These are phyloP conservation scores for Esox lucius DNA, from an alignment of 2,797 vertebrate genomes.

Conservation along the genomic window DNA sequence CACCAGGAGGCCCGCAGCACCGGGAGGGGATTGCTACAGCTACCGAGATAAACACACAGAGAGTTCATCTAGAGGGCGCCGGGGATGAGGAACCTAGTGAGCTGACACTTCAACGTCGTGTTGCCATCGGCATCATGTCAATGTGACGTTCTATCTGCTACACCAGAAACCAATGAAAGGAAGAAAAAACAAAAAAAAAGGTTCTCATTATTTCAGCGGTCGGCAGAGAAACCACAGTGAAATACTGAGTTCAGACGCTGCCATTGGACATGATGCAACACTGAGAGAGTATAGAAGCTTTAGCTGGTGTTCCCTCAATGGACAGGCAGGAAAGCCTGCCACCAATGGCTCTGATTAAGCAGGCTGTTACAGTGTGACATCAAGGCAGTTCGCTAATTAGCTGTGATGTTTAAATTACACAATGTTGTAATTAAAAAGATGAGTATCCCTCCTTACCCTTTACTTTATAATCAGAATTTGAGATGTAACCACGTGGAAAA, in stretches of 20 bases:
- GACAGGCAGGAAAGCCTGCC: too few species aligned
- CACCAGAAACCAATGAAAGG: too few species aligned
- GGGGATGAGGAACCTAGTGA: constrained; percentile 34
- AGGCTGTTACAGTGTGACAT: too few species aligned
- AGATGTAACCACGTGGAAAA: neutral
- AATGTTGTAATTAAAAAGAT: neutral
- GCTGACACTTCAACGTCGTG: constrained; percentile 23
- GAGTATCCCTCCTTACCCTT: neutral
- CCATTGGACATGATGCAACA: too few species aligned
- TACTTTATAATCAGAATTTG: neutral
- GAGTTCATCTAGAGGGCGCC: constrained; percentile 65
- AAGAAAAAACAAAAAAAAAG: too few species aligned
- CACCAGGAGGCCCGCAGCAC: constrained; percentile 40
- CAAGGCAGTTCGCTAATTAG: too few species aligned
- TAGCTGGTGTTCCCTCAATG: too few species aligned
- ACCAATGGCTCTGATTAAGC: too few species aligned
- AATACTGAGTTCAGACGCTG: too few species aligned
- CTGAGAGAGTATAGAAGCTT: too few species aligned
- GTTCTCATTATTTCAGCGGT: too few species aligned
- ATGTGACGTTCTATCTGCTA: neutral
- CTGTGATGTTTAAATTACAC: neutral
- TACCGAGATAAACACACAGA: constrained; percentile 59
- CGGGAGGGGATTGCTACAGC: constrained; percentile 44
- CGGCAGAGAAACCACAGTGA: too few species aligned
- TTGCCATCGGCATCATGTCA: constrained; percentile 1